phyloP scores from a whole-genome alignment of 2,888 invertebrate genomes.

The Anticlea derivata region DNA sequence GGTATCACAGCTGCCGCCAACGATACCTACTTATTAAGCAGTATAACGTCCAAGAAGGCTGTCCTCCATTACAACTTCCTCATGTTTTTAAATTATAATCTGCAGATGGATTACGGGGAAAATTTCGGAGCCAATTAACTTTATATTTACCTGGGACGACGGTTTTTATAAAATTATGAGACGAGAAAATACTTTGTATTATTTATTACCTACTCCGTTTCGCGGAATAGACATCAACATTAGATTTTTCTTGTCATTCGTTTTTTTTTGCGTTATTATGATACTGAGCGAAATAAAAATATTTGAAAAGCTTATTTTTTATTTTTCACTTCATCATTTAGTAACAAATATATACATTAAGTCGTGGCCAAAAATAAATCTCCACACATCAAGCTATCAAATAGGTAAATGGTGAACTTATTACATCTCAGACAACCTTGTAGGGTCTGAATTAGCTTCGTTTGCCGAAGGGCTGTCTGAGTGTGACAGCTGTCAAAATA shows the following conservation, averaged over 20 bases:
- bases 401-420: conserved; percentile 52
- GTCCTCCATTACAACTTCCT: conserved; percentile 65
- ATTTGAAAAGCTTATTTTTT: too few relatives aligned
- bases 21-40: conserved; percentile 82
- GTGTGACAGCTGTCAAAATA: conserved; percentile 78
- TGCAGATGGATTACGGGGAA: conserved; percentile 57
- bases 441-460: conserved; percentile 69
- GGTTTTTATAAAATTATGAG: conserved; percentile 22
- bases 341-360: neutral
- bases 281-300: too few relatives aligned
- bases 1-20: conserved; percentile 81
- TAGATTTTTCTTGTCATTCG: too few relatives aligned
- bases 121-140: conserved; percentile 55
- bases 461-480: conserved; percentile 74
- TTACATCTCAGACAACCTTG: conserved; percentile 50
- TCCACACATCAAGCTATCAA: conserved; percentile 13
- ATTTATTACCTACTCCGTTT: neutral
- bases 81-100: conserved; percentile 79
- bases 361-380: neutral
- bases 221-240: neutral
- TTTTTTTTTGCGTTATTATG: too few relatives aligned
- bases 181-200: conserved; percentile 27
- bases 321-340: too few relatives aligned
- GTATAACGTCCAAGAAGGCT: conserved; percentile 61
- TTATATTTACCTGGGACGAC: conserved; percentile 38